A percentile compares a stretch with the other conserved stretches of the same genome.
phyloP scores from a whole-genome alignment of 2,797 vertebrate genomes.

The Poliocrania exsul region DNA sequence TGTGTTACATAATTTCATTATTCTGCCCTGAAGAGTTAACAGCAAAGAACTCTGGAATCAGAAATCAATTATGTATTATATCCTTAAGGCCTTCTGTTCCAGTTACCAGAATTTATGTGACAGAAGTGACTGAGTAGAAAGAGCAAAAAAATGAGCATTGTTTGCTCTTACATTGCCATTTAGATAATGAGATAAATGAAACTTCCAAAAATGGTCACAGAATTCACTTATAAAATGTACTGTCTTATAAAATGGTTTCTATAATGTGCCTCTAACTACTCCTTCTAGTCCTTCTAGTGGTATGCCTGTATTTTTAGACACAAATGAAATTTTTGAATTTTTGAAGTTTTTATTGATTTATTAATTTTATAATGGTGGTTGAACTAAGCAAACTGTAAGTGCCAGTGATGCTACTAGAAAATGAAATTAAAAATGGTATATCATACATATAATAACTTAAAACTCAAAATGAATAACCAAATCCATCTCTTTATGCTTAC shows the following conservation, averaged over 20 bases:
- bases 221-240: neutral
- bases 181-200: neutral
- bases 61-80: neutral
- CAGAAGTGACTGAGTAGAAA: neutral
- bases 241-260: neutral
- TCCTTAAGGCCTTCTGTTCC: neutral
- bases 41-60: neutral
- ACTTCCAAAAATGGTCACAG: neutral
- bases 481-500: neutral
- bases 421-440: neutral
- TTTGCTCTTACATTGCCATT: neutral
- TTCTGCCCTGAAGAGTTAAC: neutral
- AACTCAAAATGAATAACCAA: neutral
- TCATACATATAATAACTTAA: neutral
- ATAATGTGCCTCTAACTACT: neutral
- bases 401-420: neutral
- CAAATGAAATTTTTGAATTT: neutral
- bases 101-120: neutral
- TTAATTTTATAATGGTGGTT: neutral
- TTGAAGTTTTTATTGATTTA: neutral
- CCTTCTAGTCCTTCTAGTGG: neutral
- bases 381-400: neutral
- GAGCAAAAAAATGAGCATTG: neutral
- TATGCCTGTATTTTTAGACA: neutral
- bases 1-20: neutral